Evolutionary conservation across 2,888 invertebrate species (phyloP).

Genomic region (Lagria hirta): DNA sequence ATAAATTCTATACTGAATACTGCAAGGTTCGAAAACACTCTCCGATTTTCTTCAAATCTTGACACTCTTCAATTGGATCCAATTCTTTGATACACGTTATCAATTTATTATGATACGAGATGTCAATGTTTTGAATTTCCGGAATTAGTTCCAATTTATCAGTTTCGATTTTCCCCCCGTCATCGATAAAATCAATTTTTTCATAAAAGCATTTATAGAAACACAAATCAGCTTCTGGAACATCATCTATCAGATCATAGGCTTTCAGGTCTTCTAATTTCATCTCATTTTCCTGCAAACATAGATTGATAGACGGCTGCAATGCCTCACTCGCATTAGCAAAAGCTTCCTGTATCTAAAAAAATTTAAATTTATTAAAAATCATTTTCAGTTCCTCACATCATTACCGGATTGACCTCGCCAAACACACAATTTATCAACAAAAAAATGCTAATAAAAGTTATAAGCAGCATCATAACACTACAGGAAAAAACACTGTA

Average conservation of each 20-base stretch:
- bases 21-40: too few species aligned
- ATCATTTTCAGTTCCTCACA: too few species aligned
- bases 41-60: conserved; percentile 4
- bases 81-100: neutral
- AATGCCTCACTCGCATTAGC: neutral
- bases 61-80: conserved; percentile 2
- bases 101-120: neutral
- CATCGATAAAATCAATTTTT: conserved; percentile 3
- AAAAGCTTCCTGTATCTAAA: conserved; percentile 3
- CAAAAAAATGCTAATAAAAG: too few species aligned
- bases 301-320: neutral
- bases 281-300: conserved; percentile 4
- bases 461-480: too few species aligned
- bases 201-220: conserved; percentile 4
- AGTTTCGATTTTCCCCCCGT: conserved; percentile 3
- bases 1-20: too few species aligned
- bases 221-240: conserved; percentile 4
- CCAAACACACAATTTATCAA: too few species aligned
- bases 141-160: conserved; percentile 1
- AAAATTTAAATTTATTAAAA: too few species aligned
- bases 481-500: too few species aligned
- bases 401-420: too few species aligned
- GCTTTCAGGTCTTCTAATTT: conserved; percentile 1
- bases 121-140: neutral
- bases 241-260: neutral